phyloP scores from a whole-genome alignment of 2,888 invertebrate species.

The Thecocarcelia acutangulata region DNA sequence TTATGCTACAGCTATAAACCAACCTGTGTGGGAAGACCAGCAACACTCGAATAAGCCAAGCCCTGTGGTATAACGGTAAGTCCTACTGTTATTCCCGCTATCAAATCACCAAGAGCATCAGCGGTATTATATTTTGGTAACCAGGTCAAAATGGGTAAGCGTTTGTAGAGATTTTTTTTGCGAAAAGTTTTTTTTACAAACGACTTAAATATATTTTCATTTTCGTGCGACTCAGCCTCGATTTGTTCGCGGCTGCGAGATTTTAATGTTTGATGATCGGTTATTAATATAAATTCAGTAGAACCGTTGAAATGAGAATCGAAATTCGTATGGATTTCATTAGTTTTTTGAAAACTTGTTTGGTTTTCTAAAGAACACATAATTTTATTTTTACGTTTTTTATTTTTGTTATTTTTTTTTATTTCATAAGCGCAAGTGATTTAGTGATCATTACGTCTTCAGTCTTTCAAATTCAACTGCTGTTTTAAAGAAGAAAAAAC shows the following conservation, averaged over 20 bases:
- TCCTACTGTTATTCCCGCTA: conserved; percentile 96
- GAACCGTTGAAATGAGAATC: conserved; percentile 78
- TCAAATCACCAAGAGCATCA: conserved; percentile 91
- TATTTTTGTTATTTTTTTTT: not conserved
- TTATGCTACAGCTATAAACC: conserved; percentile 24
- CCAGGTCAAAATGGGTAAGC: conserved; percentile 90
- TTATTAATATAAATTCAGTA: conserved; percentile 78
- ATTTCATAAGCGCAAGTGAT: not conserved
- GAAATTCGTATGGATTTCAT: conserved; percentile 73
- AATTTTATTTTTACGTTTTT: conserved; percentile 32
- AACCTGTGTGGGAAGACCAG: conserved; percentile 88
- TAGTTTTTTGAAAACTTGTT: conserved; percentile 75
- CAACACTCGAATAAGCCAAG: conserved; percentile 90
- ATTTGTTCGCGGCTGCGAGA: conserved; percentile 74
- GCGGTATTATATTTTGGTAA: conserved; percentile 87
- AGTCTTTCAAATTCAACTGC: conserved; percentile 36
- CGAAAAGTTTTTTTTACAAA: conserved; percentile 82
- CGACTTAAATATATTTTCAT: conserved; percentile 66
- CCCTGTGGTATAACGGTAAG: conserved; percentile 87
- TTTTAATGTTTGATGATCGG: conserved; percentile 76
- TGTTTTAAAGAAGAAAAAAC: conserved; percentile 39
- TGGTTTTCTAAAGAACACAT: conserved; percentile 77
- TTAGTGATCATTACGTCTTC: conserved; percentile 45
- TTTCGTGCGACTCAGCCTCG: conserved; percentile 65
- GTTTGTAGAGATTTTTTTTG: conserved; percentile 87